Evolutionary conservation across 2,113 vertebrate genomes (phyloP).

Genomic region (Chaenogobius annularis): DNA sequence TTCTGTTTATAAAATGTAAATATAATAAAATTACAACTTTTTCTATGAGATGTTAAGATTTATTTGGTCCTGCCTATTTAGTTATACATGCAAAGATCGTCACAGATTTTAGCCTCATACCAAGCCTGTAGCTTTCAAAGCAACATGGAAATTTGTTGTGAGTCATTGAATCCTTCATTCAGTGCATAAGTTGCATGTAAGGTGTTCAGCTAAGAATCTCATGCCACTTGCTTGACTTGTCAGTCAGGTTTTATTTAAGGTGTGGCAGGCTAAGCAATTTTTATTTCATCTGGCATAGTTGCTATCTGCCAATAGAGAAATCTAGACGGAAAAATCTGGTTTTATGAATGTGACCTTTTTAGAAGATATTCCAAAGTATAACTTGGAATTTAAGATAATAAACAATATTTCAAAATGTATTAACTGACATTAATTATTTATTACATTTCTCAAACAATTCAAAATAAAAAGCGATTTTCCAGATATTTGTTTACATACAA

Average conservation of each 20-base stretch:
- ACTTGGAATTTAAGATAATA: too few relatives aligned
- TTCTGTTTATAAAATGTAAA: conserved; percentile 21
- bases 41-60: neutral
- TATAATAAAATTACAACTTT: conserved; percentile 35
- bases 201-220: conserved; percentile 31
- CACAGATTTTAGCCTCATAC: neutral
- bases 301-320: neutral
- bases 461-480: neutral
- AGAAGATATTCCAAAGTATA: too few relatives aligned
- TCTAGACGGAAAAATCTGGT: neutral
- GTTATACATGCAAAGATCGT: neutral
- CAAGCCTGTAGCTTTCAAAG: too few relatives aligned
- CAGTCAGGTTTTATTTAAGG: conserved; percentile 44
- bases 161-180: conserved; percentile 1
- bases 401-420: neutral
- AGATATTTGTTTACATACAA: neutral
- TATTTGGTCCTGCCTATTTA: neutral
- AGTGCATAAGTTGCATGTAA: rapidly evolving
- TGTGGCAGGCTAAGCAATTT: conserved; percentile 16
- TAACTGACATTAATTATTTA: neutral
- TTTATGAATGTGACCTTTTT: neutral
- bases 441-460: neutral
- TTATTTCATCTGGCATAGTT: conserved; percentile 18
- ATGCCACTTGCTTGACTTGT: conserved; percentile 36
- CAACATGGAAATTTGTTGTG: neutral